Evolutionary conservation across 2,888 invertebrate genomes (phyloP), one percentile per base, ranked within the genome.

Genomic region (Magallana nippona): DNA sequence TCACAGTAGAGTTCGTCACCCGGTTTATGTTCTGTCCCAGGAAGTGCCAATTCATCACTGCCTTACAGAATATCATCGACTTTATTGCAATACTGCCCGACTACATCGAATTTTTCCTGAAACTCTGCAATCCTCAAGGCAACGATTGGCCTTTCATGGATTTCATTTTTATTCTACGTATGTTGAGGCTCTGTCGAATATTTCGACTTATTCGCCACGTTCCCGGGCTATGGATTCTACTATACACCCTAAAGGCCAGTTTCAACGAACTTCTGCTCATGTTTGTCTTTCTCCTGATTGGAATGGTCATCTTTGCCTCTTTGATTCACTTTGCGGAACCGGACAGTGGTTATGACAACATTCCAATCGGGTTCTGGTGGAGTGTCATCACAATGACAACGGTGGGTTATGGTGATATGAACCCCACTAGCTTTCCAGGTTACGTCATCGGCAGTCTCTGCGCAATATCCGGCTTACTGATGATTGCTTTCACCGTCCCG

Each of bases 351-450:
- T 93, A 92, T 83, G 91, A 88, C 83, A 93, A 93, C 90, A 93
- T 93, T 89, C 93, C 93, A 62, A 91, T 93, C 5, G 92, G 92
- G 5, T 93, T 93, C 87, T 93, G 93, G 93, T 93, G 93, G 93
- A 91, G 92, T 71, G 91, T 93, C 22, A 92, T 93, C 55, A 93
- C 93, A 81, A 93, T 93, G 93, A 93, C 93, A 63, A 93, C 93
- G 1, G 93, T 93, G 1, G 93, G 93, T 8, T 93, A 93, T 86
- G 93, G 93, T 17, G 93, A 93, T 86, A 92, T 93, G 90, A 87
- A 89, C 77, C 93, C 93, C 5, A 88, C 88, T 71, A 91, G 91
- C 1, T 91, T 89, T 3, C 89, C 88, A 17, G 93, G 93, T 22
- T 93, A 93, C 83, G 85, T 93, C 17, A 91, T 93, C 22, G 93